phyloP scores from a whole-genome alignment of 2,113 vertebrate species.

The Lamprotornis superbus region DNA sequence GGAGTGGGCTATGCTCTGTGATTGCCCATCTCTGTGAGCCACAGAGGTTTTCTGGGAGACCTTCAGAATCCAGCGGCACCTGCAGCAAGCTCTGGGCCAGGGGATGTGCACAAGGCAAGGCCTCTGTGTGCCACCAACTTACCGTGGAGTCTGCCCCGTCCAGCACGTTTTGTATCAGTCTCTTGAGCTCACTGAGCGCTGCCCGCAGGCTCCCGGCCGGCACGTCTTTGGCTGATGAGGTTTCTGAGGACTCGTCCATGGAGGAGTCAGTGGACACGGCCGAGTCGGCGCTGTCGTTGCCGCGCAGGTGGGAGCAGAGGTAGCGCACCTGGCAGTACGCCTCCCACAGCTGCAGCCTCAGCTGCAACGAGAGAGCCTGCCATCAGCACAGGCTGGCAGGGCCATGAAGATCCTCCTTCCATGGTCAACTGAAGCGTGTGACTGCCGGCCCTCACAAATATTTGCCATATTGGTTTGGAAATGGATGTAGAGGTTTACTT shows the following conservation, averaged over 20 bases:
- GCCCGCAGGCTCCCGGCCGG: slow-evolving; percentile 90
- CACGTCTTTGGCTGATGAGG: slow-evolving; percentile 93
- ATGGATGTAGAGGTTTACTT: neutral
- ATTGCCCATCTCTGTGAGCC: neutral
- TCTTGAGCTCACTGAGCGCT: slow-evolving; percentile 89
- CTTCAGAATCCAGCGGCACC: neutral
- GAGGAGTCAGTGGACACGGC: slow-evolving; percentile 96
- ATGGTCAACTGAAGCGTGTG: rapidly evolving
- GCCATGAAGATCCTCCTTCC: neutral
- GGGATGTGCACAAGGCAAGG: neutral
- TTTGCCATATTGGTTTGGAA: neutral
- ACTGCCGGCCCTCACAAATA: neutral
- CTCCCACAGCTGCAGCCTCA: slow-evolving; percentile 96
- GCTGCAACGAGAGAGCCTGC: slow-evolving; percentile 65
- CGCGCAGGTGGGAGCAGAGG: slow-evolving; percentile 94
- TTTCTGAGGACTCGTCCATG: slow-evolving; percentile 98
- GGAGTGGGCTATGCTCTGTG: neutral
- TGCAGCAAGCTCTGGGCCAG: neutral
- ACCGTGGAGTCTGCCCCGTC: slow-evolving; percentile 94
- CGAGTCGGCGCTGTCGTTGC: slow-evolving; percentile 93
- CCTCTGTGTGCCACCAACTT: slow-evolving; percentile 2
- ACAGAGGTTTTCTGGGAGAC: neutral
- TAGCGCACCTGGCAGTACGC: slow-evolving; percentile 94
- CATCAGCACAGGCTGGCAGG: neutral
- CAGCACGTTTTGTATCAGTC: slow-evolving; percentile 92